Conservation (phyloP, 1,140 invertebrate species). For the Triops longicaudatus region DNA sequence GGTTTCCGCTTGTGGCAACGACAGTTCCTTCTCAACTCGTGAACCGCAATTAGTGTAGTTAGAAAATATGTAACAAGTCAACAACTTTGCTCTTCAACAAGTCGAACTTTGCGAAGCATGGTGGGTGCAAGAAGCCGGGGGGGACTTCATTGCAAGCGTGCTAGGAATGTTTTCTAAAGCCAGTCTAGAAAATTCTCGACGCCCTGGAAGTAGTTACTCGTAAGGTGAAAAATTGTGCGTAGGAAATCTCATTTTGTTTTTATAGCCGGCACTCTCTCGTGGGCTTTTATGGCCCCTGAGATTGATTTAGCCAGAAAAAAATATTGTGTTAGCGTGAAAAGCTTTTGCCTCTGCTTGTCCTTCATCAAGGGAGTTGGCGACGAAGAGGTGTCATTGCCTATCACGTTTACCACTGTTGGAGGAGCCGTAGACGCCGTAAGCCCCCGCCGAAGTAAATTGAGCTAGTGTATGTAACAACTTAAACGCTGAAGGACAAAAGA, state of each 20-base stretch:
- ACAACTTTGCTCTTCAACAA: background rate
- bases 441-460: background rate
- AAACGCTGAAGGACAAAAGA: background rate
- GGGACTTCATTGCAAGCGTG: background rate
- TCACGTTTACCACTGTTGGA: background rate
- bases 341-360: slow-evolving; percentile 1
- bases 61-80: background rate
- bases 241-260: background rate
- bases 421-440: background rate
- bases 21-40: background rate
- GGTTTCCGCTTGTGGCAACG: background rate
- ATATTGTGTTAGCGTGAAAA: slow-evolving; percentile 6
- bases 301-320: background rate
- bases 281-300: background rate
- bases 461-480: background rate
- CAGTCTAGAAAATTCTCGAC: background rate
- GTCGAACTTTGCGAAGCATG: background rate
- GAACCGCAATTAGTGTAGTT: background rate
- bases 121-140: background rate
- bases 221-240: background rate
- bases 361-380: background rate
- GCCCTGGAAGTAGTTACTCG: background rate
- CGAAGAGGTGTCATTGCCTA: background rate
- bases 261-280: background rate
- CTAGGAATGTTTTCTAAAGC: background rate